These are phyloP conservation scores for Drosophila hamatofila DNA, from an alignment of 2,888 invertebrate species.

Conservation along the genomic window DNA sequence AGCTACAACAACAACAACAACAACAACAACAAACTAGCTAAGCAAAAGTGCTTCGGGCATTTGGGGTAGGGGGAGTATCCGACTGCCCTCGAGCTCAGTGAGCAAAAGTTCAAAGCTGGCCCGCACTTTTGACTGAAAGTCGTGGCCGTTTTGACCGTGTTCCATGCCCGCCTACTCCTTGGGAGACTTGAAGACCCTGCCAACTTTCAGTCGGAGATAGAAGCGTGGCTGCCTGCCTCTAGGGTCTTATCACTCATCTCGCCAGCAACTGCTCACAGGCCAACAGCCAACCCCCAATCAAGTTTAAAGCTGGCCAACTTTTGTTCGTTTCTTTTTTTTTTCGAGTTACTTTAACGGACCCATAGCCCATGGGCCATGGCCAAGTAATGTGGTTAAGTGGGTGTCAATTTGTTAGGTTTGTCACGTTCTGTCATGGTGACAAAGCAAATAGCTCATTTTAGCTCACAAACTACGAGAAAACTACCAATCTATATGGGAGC, in stretches of 20 bases:
- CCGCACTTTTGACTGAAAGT: slow-evolving; percentile 71
- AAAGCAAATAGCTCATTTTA: slow-evolving; percentile 60
- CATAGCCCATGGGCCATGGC: slow-evolving; percentile 41
- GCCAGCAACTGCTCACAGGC: slow-evolving; percentile 8
- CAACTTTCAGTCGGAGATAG: neutral
- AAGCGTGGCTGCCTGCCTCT: slow-evolving; percentile 27
- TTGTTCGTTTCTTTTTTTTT: neutral
- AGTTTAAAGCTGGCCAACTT: slow-evolving; percentile 54
- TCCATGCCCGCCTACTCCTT: slow-evolving; percentile 13
- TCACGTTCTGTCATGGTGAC: slow-evolving; percentile 57
- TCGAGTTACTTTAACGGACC: slow-evolving; percentile 49
- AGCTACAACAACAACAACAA: slow-evolving; percentile 31
- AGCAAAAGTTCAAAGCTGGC: slow-evolving; percentile 69
- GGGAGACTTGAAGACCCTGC: neutral
- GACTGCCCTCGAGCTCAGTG: slow-evolving; percentile 7
- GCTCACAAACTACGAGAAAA: slow-evolving; percentile 40
- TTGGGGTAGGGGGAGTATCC: neutral
- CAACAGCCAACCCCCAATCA: slow-evolving; percentile 7
- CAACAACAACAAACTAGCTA: slow-evolving; percentile 48
- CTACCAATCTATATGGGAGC: slow-evolving; percentile 16
- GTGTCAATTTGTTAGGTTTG: slow-evolving; percentile 64
- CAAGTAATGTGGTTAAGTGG: slow-evolving; percentile 67
- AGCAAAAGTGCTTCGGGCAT: slow-evolving; percentile 33
- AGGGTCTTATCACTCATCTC: slow-evolving; percentile 58
- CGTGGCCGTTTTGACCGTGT: slow-evolving; percentile 68